Base-by-base conservation (phyloP, 2,113 vertebrate species). In the Cepphus grylle region DNA sequence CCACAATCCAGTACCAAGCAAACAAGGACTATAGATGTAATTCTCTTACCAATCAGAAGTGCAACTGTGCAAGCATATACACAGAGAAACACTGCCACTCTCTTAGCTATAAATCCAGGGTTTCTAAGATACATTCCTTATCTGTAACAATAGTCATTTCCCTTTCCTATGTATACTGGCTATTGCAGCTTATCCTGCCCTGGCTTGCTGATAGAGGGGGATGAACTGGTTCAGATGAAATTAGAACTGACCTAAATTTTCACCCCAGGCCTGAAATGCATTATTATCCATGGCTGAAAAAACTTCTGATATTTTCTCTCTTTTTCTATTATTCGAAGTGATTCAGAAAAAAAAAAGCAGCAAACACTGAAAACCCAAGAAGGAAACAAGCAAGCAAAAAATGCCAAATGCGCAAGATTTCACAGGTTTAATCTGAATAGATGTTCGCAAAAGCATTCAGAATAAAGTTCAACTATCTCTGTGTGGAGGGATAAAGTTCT, bases 241-340 rank as follows among this genome's bases (percentile, higher is more conserved):
- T 91, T 89, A 96, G 81, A 85, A 62, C 30, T 91, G 53, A 94
- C 76, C 62, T 45, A 72, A 81, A 79, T 85, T 87, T 95, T 91
- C 71, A 87, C 47, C 34, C 23, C 27, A 50, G 50, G 18, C 38
- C 50, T 61, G 40, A 95, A 79, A 91, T 47, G 6, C 12, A 25
- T 78, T 81, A 26, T 62, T 56, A 67, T 45, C 52, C 43, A 30
- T 69, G 43, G n/a, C 26, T 93, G 85, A 63, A 92, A 88, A 88
- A 77, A 20, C 25, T 72, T 82, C 15, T 14, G 17, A 29, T 40
- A 43, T 74, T 81, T 93, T 85, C 13, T 38, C 7, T 79, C 9
- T 72, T 67, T 59, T 77, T 56, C 40, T 94, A 2, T 36, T 43
- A 72, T 89, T 90, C 30, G 30, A 86, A 81, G 40, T 56, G 8